Percentiles rank a stretch among this genome's conserved stretches.
Conservation (phyloP, 2,113 vertebrate species). For the Anhinga rufa region DNA sequence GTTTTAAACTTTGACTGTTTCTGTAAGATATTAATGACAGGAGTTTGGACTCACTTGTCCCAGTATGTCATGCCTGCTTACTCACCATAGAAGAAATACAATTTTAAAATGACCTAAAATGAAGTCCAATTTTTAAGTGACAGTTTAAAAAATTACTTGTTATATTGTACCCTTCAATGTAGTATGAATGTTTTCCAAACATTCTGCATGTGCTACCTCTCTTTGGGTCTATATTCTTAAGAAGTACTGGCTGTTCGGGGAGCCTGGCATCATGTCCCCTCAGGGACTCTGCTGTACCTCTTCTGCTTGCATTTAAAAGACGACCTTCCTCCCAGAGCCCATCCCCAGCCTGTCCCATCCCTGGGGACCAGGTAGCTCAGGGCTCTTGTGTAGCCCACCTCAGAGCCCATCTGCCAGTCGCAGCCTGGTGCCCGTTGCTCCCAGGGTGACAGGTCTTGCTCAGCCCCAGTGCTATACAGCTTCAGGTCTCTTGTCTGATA, state of each 20-base stretch:
- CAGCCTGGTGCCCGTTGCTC: accelerated
- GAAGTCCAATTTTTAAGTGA: neutral
- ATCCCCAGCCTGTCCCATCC: neutral
- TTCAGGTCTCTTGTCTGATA: neutral
- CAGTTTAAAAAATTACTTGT: neutral
- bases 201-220: neutral
- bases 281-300: neutral
- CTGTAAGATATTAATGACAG: neutral
- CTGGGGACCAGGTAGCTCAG: neutral
- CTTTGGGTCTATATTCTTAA: neutral
- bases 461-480: accelerated
- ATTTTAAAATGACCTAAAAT: neutral
- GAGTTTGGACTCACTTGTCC: neutral
- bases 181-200: neutral
- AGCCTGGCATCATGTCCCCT: neutral
- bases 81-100: neutral
- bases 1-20: neutral
- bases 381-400: neutral
- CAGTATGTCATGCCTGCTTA: neutral
- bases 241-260: neutral
- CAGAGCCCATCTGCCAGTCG: accelerated
- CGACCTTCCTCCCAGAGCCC: neutral
- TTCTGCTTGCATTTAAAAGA: neutral
- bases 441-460: neutral
- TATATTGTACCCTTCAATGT: neutral